phyloP scores from a whole-genome alignment of 1,140 invertebrate genomes.

The Harpegnathos saltator region DNA sequence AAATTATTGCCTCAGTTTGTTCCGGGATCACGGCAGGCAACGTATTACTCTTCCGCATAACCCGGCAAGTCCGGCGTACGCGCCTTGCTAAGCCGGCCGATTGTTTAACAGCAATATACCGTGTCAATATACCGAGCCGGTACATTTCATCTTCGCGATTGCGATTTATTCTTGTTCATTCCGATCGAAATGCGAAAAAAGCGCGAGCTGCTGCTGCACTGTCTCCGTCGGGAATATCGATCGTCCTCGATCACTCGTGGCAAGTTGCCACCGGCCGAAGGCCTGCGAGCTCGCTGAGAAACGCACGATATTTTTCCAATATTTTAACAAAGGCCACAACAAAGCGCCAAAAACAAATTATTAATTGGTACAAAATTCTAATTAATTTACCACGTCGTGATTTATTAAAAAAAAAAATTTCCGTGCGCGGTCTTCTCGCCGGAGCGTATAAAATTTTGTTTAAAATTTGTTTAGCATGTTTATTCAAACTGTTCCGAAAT shows the following conservation, averaged over 20 bases:
- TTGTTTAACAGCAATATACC: slow-evolving; percentile 73
- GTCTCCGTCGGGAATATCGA: background rate
- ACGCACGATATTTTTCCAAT: background rate
- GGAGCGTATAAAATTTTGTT: too few species aligned
- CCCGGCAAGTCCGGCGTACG: slow-evolving; percentile 18
- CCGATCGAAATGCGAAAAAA: background rate
- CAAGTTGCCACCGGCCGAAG: background rate
- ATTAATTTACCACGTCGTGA: too few species aligned
- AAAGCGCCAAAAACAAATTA: too few species aligned
- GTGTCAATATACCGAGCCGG: slow-evolving; percentile 31
- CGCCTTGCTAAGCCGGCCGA: slow-evolving; percentile 64
- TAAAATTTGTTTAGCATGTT: background rate
- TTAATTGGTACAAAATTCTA: too few species aligned
- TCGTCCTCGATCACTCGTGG: background rate
- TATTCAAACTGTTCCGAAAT: background rate
- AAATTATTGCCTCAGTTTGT: slow-evolving; percentile 79
- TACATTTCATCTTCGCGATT: slow-evolving; percentile 43
- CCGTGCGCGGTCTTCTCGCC: too few species aligned
- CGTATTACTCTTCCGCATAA: slow-evolving; percentile 73
- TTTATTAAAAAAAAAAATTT: too few species aligned
- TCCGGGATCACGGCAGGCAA: slow-evolving; percentile 73
- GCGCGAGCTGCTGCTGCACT: background rate
- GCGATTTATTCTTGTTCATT: slow-evolving; percentile 26
- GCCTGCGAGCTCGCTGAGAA: background rate
- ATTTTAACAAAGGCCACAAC: background rate